These are phyloP conservation scores for Symphodus melops DNA, from an alignment of 2,113 vertebrate species.

Conservation along the genomic window DNA sequence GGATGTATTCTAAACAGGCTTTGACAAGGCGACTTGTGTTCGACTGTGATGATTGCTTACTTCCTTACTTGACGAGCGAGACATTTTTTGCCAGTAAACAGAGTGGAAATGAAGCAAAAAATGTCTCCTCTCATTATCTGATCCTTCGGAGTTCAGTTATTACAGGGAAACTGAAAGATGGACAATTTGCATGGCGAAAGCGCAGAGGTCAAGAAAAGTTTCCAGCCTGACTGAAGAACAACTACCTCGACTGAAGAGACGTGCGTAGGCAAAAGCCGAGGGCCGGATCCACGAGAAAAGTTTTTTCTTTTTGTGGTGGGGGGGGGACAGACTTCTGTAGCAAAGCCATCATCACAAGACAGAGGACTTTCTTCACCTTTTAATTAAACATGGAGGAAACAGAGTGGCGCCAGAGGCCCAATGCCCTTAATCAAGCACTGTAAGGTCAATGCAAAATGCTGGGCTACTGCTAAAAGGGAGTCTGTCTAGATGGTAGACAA, in stretches of 20 bases:
- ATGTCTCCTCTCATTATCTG: constrained; percentile 53
- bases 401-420: constrained; percentile 70
- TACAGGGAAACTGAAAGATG: constrained; percentile 66
- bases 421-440: constrained; percentile 79
- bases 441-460: constrained; percentile 79
- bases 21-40: constrained; percentile 69
- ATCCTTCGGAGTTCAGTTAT: constrained; percentile 58
- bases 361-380: constrained; percentile 83
- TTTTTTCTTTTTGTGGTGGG: constrained; percentile 24
- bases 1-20: constrained; percentile 72
- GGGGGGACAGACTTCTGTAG: constrained; percentile 64
- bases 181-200: constrained; percentile 53
- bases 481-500: constrained; percentile 56
- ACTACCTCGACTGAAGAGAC: constrained; percentile 51
- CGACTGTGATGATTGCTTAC: constrained; percentile 53
- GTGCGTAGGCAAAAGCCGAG: constrained; percentile 21
- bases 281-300: constrained; percentile 32
- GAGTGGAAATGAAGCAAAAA: constrained; percentile 21
- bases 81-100: constrained; percentile 72
- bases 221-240: constrained; percentile 28
- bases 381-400: constrained; percentile 83
- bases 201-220: constrained; percentile 57
- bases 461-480: constrained; percentile 56
- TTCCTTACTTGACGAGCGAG: constrained; percentile 46
- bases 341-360: constrained; percentile 75